Evolutionary conservation across 2,797 vertebrate species (phyloP), one percentile per base, ranked within the genome.

Genomic region (Heteromormyrus szaboi): DNA sequence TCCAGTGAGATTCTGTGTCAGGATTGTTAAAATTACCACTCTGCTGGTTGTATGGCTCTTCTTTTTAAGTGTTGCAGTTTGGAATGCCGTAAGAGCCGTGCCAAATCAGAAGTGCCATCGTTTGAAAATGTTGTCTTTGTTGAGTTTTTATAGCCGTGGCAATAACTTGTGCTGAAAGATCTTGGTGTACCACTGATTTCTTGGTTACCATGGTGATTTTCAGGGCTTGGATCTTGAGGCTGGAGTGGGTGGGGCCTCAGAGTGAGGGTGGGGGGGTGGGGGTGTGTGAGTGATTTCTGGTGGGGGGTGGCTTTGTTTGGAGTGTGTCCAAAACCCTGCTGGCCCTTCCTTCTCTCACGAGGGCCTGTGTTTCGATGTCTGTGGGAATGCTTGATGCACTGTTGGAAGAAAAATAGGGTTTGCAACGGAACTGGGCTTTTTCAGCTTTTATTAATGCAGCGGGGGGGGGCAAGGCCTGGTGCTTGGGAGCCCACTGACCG

Each of bases 191-290:
- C 87, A 72, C 68, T 59, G 50, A 65, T 37, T 76, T 76, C 65
- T 90, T 33, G 3, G 90, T 92, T 90, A 54, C 89, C 83, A 89
- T 87, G 53, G 91, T 7, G 88, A 90, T 90, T 65, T 81, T 53
- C 87, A 12, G 44, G 9, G 44, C 65, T 83, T 89, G 54, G 90
- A 86, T 3, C 83, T 65, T 19, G 22, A 48, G 56, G 12, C 8
- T 22, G 9, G 86, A 90, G 84, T 11, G 2, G 68, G 25, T n/a
- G 76, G 83, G 46, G 25, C 33, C 11, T 19, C 8, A 12, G 8
- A 33, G 54, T 7, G 59, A 14, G 19, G 11, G 59, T n/a, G 85
- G 22, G 25, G 17, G 14, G 12, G 33, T 83, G 62, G 65, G 44
- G 50, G 25, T n/a, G 76, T 11, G 9, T 59, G 17, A 6, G 68